Conservation (phyloP, 2,113 vertebrate genomes). For the Mormyrus iriodes region DNA sequence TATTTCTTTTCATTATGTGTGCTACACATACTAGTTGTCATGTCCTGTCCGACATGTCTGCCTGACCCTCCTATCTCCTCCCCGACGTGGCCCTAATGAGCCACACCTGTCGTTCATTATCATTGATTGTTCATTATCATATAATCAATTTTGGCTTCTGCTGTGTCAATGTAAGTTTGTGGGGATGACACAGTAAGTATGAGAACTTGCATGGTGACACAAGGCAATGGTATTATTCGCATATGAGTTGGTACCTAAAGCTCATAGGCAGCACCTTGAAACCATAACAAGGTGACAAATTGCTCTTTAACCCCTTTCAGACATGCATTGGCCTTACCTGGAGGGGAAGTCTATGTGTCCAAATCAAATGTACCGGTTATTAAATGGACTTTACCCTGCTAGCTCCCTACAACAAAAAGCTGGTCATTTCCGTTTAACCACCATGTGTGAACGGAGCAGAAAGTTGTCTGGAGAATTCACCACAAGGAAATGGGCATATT, state of each 20-base stretch:
- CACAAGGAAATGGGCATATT: too few relatives aligned
- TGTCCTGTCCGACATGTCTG: not conserved
- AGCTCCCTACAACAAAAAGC: too few relatives aligned
- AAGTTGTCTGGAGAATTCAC: too few relatives aligned
- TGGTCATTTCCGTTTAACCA: too few relatives aligned
- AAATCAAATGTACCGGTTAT: too few relatives aligned
- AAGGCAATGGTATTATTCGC: not conserved
- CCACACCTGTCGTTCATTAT: not conserved
- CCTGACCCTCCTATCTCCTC: not conserved
- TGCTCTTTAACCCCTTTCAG: not conserved
- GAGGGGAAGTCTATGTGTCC: too few relatives aligned
- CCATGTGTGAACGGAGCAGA: too few relatives aligned
- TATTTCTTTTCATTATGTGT: not conserved
- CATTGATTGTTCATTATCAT: too few relatives aligned
- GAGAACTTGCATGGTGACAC: not conserved
- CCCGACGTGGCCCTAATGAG: not conserved
- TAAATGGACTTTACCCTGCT: too few relatives aligned
- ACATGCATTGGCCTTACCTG: not conserved
- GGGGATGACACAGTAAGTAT: too few relatives aligned
- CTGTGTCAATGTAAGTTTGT: not conserved
- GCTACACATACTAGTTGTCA: not conserved
- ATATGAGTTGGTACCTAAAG: not conserved
- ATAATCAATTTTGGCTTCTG: not conserved
- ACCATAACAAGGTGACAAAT: not conserved
- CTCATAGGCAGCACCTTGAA: not conserved